phyloP scores from a whole-genome alignment of 1,140 invertebrate genomes.

The Sogatella furcifera region DNA sequence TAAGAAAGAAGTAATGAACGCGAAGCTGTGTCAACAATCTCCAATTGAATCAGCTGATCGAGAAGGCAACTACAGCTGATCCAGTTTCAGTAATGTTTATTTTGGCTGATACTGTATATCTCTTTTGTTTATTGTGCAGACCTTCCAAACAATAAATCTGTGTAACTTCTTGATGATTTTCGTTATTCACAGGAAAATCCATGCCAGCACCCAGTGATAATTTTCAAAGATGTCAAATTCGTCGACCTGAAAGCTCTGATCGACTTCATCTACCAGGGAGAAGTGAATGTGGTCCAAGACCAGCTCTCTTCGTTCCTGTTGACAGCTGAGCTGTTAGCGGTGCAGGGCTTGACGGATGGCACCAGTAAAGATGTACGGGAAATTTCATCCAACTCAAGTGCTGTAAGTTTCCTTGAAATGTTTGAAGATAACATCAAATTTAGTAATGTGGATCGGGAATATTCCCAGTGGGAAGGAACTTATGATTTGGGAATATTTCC shows the following conservation, averaged over 20 bases:
- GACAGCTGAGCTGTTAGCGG: slow-evolving; percentile 49
- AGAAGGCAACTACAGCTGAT: too few species aligned
- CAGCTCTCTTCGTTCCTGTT: slow-evolving; percentile 48
- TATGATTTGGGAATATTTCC: too few species aligned
- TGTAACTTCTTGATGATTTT: not conserved
- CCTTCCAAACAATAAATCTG: not conserved
- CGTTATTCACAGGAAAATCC: slow-evolving; percentile 58
- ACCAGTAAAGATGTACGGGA: not conserved
- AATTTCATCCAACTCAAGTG: not conserved
- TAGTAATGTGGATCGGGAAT: too few species aligned
- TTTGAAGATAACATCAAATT: too few species aligned
- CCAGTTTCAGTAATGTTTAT: too few species aligned
- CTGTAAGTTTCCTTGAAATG: not conserved
- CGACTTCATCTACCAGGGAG: slow-evolving; percentile 70
- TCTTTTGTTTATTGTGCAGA: too few species aligned
- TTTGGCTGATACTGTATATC: too few species aligned
- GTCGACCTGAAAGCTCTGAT: slow-evolving; percentile 69
- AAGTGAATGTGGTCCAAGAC: slow-evolving; percentile 55
- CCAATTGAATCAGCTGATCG: too few species aligned
- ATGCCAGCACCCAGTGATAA: slow-evolving; percentile 74
- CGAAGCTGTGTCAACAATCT: too few species aligned
- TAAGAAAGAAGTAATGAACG: too few species aligned
- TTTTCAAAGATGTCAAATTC: slow-evolving; percentile 73
- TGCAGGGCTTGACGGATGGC: slow-evolving; percentile 49
- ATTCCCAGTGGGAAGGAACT: too few species aligned